Percentiles rank a stretch among this genome's conserved stretches.
phyloP scores from a whole-genome alignment of 2,797 vertebrate genomes.

The Darevskia nairensis region DNA sequence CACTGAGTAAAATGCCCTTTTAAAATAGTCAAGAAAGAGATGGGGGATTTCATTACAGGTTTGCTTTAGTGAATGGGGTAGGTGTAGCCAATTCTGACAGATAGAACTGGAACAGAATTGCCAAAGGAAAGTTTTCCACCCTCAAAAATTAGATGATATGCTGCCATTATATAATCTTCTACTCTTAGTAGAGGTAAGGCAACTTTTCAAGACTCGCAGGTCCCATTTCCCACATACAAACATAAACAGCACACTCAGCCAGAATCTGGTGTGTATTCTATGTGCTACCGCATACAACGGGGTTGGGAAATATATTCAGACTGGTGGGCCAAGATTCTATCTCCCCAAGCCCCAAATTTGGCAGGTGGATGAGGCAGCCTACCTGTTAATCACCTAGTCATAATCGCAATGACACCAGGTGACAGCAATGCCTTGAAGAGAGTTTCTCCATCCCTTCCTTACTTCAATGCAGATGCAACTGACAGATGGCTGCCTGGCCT shows the following conservation, averaged over 20 bases:
- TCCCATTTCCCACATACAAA: not conserved
- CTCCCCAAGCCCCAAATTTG: too few relatives aligned
- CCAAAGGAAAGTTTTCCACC: not conserved
- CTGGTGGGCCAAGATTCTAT: too few relatives aligned
- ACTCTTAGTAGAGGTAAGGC: not conserved
- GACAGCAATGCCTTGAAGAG: too few relatives aligned
- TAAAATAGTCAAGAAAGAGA: too few relatives aligned
- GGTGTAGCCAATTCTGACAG: not conserved
- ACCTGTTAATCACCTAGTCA: too few relatives aligned
- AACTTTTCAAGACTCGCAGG: not conserved
- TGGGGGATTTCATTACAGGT: too few relatives aligned
- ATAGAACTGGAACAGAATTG: not conserved
- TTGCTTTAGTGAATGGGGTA: not conserved
- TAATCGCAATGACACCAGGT: too few relatives aligned
- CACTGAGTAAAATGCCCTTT: too few relatives aligned
- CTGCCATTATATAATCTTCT: not conserved
- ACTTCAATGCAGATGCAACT: too few relatives aligned
- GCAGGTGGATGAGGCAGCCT: too few relatives aligned
- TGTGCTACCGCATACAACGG: not conserved
- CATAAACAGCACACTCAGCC: not conserved
- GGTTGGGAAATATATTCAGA: not conserved
- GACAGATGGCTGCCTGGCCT: too few relatives aligned
- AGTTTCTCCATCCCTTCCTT: too few relatives aligned
- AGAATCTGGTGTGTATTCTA: not conserved
- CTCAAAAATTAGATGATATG: not conserved